phyloP scores from a whole-genome alignment of 2,888 invertebrate genomes.

The Lasius fuliginosus region DNA sequence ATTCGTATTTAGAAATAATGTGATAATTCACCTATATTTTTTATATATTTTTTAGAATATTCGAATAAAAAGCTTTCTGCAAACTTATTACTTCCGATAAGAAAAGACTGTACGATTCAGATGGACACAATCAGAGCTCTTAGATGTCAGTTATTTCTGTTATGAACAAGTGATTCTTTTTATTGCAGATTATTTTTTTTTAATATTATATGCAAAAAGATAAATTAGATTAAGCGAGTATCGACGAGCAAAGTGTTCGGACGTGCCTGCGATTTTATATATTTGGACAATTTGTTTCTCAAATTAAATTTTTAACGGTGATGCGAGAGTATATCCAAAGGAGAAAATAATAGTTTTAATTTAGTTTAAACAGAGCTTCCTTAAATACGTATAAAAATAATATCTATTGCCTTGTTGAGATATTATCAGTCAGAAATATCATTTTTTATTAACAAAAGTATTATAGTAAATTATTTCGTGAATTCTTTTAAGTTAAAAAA shows the following conservation, averaged over 20 bases:
- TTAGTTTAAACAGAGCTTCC: neutral
- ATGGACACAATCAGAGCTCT: slow-evolving; percentile 78
- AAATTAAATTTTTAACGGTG: neutral
- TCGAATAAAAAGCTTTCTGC: neutral
- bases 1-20: neutral
- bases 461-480: neutral
- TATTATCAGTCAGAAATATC: neutral
- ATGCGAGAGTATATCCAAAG: neutral
- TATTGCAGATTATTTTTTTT: slow-evolving; percentile 72
- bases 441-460: neutral
- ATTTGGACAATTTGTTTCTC: slow-evolving; percentile 71
- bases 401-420: neutral
- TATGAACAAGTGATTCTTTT: slow-evolving; percentile 60
- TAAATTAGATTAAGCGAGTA: slow-evolving; percentile 63
- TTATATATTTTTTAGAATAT: neutral
- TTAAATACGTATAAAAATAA: neutral
- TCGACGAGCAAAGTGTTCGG: slow-evolving; percentile 57
- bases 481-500: neutral
- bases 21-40: neutral
- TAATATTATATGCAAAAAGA: slow-evolving; percentile 53
- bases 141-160: slow-evolving; percentile 76
- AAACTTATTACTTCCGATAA: neutral
- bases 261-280: slow-evolving; percentile 77
- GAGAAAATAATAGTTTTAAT: neutral
- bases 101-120: slow-evolving; percentile 34